Percentiles rank a stretch among this genome's conserved stretches.
These are phyloP conservation scores for Regulus satrapa DNA, from an alignment of 2,113 vertebrate genomes.

Conservation along the genomic window DNA sequence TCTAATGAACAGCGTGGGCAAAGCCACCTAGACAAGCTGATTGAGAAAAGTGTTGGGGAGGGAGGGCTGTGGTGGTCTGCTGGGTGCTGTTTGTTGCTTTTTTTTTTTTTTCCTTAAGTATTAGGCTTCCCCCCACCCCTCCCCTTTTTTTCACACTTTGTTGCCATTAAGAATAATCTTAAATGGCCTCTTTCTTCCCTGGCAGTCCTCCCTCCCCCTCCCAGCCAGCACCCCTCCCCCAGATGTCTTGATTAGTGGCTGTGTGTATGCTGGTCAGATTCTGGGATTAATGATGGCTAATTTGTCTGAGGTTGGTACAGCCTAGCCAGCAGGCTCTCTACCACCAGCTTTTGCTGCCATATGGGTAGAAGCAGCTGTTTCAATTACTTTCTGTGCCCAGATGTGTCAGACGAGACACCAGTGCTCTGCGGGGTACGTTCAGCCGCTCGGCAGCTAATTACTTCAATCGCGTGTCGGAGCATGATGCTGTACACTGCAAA, in stretches of 20 bases:
- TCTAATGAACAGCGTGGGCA: slow-evolving; percentile 24
- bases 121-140: no score
- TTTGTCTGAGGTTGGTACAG: slow-evolving; percentile 97
- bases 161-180: slow-evolving; percentile 53
- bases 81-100: background rate
- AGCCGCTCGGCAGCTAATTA: slow-evolving; percentile 97
- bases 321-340: slow-evolving; percentile 78
- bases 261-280: slow-evolving; percentile 98
- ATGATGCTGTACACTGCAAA: slow-evolving; percentile 85
- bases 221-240: slow-evolving; percentile 65
- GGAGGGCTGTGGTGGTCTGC: background rate
- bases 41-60: background rate
- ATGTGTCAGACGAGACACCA: slow-evolving; percentile 99
- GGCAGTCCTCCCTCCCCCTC: background rate
- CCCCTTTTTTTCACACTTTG: background rate
- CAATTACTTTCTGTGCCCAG: slow-evolving; percentile 99
- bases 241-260: slow-evolving; percentile 96
- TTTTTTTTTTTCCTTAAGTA: background rate
- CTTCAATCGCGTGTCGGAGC: slow-evolving; percentile 89
- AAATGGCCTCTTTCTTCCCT: slow-evolving; percentile 30
- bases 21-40: slow-evolving; percentile 15
- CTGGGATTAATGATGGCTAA: slow-evolving; percentile 99
- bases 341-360: slow-evolving; percentile 94
- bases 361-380: slow-evolving; percentile 99
- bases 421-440: slow-evolving; percentile 90